phyloP scores from a whole-genome alignment of 2,888 invertebrate species.

The Synergus japonicus region DNA sequence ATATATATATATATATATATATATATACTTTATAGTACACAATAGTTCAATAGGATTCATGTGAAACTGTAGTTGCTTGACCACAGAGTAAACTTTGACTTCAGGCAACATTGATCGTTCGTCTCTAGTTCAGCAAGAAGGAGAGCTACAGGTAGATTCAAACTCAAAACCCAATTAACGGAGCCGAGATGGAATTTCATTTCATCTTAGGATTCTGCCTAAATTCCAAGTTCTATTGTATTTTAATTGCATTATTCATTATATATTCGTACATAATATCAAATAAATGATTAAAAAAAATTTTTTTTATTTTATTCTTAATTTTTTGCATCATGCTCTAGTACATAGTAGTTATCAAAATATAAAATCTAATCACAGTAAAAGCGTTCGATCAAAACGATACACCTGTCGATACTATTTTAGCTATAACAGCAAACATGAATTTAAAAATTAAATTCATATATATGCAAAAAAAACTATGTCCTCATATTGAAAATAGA shows the following conservation, averaged over 20 bases:
- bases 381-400: neutral
- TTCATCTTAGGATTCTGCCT: neutral
- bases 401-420: neutral
- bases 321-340: too few relatives aligned
- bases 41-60: neutral
- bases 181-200: constrained; percentile 4
- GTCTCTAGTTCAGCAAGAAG: constrained; percentile 22
- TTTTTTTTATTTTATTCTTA: too few relatives aligned
- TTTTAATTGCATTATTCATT: neutral
- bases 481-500: too few relatives aligned
- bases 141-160: constrained; percentile 12
- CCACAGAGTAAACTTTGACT: constrained; percentile 38
- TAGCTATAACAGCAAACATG: neutral
- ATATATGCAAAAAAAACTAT: too few relatives aligned
- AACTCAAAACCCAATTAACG: constrained; percentile 21
- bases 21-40: neutral
- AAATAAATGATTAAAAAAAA: too few relatives aligned
- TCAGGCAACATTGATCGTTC: constrained; percentile 29
- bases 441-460: too few relatives aligned
- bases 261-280: neutral
- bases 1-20: too few relatives aligned
- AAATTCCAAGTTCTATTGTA: neutral
- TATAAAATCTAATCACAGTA: neutral
- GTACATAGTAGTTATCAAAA: too few relatives aligned
- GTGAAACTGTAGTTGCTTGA: constrained; percentile 39